Percentiles rank a stretch among this genome's conserved stretches.
Conservation (phyloP, 2,797 vertebrate genomes). For the Saxicola maurus region DNA sequence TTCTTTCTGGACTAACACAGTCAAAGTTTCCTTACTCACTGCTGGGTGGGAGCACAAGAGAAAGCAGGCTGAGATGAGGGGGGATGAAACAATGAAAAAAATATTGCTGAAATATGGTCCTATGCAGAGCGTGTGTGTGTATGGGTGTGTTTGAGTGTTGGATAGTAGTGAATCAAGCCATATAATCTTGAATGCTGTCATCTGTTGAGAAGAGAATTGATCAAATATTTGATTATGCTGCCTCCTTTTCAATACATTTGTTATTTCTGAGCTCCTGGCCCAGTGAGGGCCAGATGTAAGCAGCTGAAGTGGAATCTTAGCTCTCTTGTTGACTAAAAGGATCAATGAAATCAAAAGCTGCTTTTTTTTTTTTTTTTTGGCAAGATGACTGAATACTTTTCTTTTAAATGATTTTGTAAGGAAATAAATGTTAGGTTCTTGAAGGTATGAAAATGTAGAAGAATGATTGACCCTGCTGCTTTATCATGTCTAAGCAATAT, state of each 20-base stretch:
- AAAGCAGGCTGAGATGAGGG: background rate
- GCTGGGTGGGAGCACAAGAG: conserved; percentile 3
- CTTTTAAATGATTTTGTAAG: background rate
- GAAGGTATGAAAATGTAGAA: background rate
- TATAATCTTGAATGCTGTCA: background rate
- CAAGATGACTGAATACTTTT: background rate
- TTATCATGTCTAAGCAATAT: conserved; percentile 22
- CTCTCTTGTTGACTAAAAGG: background rate
- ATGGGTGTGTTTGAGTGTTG: background rate
- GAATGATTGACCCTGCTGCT: conserved; percentile 14
- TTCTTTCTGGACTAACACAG: conserved; percentile 39
- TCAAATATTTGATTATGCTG: background rate
- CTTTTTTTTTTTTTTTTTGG: background rate
- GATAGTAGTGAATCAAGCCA: background rate
- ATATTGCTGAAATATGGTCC: background rate
- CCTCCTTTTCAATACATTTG: background rate
- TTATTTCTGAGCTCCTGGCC: background rate
- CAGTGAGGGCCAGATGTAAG: background rate
- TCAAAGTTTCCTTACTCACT: conserved; percentile 60
- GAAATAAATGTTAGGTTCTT: background rate
- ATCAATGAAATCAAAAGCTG: background rate
- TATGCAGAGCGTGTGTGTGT: background rate
- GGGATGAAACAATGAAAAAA: background rate
- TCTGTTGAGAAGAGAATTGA: background rate
- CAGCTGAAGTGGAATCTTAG: background rate